A percentile compares a stretch with the other conserved stretches of the same genome.
Conservation (phyloP, 2,113 vertebrate species). For the Sapayoa aenigma region DNA sequence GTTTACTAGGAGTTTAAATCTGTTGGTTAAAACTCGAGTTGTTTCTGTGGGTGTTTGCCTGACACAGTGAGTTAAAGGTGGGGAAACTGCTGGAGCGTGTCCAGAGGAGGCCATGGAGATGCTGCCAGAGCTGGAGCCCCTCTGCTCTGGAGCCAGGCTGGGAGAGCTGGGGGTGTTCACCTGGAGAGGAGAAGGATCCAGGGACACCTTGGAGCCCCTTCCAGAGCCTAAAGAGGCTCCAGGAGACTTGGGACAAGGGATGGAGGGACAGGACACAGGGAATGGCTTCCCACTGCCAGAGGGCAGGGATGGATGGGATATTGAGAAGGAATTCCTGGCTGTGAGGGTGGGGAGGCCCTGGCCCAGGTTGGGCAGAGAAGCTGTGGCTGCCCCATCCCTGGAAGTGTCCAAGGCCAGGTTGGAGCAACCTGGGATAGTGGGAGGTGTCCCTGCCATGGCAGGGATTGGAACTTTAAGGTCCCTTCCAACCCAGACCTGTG, state of each 20-base stretch:
- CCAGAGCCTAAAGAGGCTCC: neutral
- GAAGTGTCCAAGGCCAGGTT: neutral
- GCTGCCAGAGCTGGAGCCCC: neutral
- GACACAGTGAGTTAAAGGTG: neutral
- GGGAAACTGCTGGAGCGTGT: neutral
- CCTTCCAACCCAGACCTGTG: neutral
- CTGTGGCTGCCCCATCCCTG: neutral
- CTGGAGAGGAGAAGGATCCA: neutral
- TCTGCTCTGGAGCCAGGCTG: neutral
- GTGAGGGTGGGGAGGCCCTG: neutral
- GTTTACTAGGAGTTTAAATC: neutral
- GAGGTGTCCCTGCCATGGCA: neutral
- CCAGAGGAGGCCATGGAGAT: neutral
- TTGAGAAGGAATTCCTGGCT: neutral
- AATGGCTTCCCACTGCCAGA: neutral
- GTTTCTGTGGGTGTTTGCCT: neutral
- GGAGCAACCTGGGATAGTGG: neutral
- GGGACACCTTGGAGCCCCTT: neutral
- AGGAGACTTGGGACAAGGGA: neutral
- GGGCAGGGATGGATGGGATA: rapidly evolving
- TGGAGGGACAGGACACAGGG: neutral
- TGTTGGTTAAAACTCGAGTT: neutral
- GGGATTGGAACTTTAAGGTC: neutral
- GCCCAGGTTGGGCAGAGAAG: neutral
- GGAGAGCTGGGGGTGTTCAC: neutral